Base-by-base conservation (phyloP, 2,888 invertebrate genomes). In the Agrenia bidenticulata region DNA sequence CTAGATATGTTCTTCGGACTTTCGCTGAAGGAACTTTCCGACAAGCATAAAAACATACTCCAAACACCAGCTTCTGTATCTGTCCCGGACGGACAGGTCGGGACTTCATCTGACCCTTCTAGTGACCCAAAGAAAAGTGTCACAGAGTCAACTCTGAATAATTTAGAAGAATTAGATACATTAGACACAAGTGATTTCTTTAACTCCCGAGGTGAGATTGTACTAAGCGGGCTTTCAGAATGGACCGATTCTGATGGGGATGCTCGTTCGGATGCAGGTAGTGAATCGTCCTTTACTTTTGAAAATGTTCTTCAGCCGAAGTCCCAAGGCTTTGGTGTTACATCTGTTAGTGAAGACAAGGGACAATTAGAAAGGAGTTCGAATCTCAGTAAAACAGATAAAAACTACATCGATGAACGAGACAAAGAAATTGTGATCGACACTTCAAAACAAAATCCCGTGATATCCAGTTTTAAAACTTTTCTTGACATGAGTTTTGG, bases 181-280 rank as follows among this genome's bases (percentile, higher is more conserved):
- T 9, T 66, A 15, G 63, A 68, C 7, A 26, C 57, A 1, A 71
- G 71, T 51, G 73, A 73, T 39, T 73, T 67, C 41, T 70, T 71
- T 37, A 71, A 73, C 45, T 71, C 70, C 0, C 55, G 65, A 17
- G 73, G 73, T 17, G 70, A 70, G 24, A 39, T 73, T 2, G 64
- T 64, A 4, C 50, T 71, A 5, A 54, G 63, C 23, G 69, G 69
- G n/a, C 23, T 71, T n/a, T 65, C 67, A 2, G 61, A 68, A 39
- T 61, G 58, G 61, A 41, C 55, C 13, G 55, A 64, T 37, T 39
- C 62, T 21, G 57, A 57, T 21, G 19, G 59, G 39, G 66, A 66
- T 27, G 66, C 37, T 0, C 54, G 59, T n/a, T 64, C 64, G 4
- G 66, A 66, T 23, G 17, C 59, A 0, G 69, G 62, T 13, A 63